Conservation (phyloP, 1,140 invertebrate species). For the Phortica variegata region DNA sequence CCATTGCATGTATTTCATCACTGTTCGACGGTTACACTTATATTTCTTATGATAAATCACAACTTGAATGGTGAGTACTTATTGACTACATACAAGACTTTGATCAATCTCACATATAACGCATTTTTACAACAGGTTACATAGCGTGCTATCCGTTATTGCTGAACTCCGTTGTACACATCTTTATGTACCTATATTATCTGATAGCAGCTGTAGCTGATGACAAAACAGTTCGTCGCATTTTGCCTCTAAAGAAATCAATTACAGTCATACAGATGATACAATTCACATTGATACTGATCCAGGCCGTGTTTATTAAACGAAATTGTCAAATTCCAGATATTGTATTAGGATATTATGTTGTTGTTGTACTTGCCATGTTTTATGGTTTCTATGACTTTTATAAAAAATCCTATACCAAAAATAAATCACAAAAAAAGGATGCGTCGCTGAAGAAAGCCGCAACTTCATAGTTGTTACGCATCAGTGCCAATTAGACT, state of each 20-base stretch:
- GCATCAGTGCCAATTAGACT: too few species aligned
- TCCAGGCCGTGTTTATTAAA: conserved; percentile 53
- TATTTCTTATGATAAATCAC: conserved; percentile 73
- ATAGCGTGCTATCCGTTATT: conserved; percentile 75
- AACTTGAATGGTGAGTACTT: conserved; percentile 27
- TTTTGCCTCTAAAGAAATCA: conserved; percentile 52
- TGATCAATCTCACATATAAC: not conserved
- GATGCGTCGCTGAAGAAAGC: conserved; percentile 4
- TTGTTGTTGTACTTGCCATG: conserved; percentile 63
- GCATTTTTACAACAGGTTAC: conserved; percentile 61
- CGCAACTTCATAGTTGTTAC: too few species aligned
- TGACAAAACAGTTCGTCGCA: conserved; percentile 30
- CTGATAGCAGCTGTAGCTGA: conserved; percentile 73
- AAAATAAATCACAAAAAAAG: not conserved
- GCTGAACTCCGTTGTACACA: conserved; percentile 76
- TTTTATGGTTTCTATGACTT: conserved; percentile 74
- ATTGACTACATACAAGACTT: not conserved
- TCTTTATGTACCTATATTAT: conserved; percentile 84
- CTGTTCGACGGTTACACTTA: conserved; percentile 66
- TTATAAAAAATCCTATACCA: conserved; percentile 62
- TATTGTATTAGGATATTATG: conserved; percentile 58
- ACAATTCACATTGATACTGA: conserved; percentile 67
- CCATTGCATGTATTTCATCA: conserved; percentile 77
- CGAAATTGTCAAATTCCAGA: conserved; percentile 18
- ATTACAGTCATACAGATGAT: conserved; percentile 58